A percentile compares a stretch with the other conserved stretches of the same genome.
Conservation (phyloP, 2,888 invertebrate species). For the Drosophila nr. perissopoda region DNA sequence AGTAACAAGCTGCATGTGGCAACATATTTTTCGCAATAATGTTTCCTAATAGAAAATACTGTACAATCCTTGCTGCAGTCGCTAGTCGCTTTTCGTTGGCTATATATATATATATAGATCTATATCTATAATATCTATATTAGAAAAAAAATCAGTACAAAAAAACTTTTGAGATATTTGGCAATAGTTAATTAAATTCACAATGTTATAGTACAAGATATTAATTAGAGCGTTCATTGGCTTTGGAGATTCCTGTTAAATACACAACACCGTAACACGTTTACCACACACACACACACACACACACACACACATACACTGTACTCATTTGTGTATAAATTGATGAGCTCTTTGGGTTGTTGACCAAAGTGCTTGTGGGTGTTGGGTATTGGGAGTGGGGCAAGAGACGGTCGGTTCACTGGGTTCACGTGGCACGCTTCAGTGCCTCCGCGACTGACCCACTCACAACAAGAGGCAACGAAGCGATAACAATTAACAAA, state of each 20-base stretch:
- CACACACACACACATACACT: slow-evolving; percentile 19
- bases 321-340: slow-evolving; percentile 43
- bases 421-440: slow-evolving; percentile 48
- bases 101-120: too few species aligned
- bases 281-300: slow-evolving; percentile 11
- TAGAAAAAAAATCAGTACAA: background rate
- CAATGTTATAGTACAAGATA: slow-evolving; percentile 36
- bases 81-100: background rate
- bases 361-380: slow-evolving; percentile 60
- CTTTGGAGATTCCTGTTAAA: too few species aligned
- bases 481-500: slow-evolving; percentile 54
- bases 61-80: background rate
- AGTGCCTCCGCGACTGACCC: slow-evolving; percentile 47
- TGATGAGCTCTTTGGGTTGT: slow-evolving; percentile 78
- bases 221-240: slow-evolving; percentile 40
- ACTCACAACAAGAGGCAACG: slow-evolving; percentile 36
- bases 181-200: background rate
- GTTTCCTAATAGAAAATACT: background rate
- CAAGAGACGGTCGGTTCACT: background rate
- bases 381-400: background rate
- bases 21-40: background rate
- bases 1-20: background rate
- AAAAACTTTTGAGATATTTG: background rate
- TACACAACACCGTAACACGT: slow-evolving; percentile 51
- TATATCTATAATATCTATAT: too few species aligned